Evolutionary conservation across 2,888 invertebrate species (phyloP).

Genomic region (Rhamnusium bicolor): DNA sequence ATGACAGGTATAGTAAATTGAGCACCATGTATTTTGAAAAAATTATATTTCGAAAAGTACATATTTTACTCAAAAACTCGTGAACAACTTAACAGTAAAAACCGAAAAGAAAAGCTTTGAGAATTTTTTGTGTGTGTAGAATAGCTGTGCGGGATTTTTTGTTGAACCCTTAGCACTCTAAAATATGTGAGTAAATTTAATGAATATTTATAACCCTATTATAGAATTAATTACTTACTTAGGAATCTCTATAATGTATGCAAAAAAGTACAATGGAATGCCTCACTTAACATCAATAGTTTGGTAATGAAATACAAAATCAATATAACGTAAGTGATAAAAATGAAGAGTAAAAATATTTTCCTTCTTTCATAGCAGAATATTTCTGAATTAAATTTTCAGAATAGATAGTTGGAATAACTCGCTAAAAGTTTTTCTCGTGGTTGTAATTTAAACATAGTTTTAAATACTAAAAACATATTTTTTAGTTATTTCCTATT

Average conservation of each 20-base stretch:
- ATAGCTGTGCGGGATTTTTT: slow-evolving; percentile 8
- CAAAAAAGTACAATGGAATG: slow-evolving; percentile 6
- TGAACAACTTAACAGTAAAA: neutral
- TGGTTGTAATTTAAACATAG: neutral
- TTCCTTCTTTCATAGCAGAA: neutral
- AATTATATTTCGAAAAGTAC: too few relatives aligned
- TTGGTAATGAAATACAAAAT: slow-evolving; percentile 1
- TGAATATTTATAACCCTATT: slow-evolving; percentile 34
- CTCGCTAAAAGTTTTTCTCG: neutral
- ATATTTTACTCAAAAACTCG: neutral
- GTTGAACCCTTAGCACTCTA: slow-evolving; percentile 14
- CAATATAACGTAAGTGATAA: neutral
- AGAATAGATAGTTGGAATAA: neutral
- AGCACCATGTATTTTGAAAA: too few relatives aligned
- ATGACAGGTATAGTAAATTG: too few relatives aligned
- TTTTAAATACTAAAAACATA: neutral
- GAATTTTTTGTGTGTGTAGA: neutral
- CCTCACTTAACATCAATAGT: neutral
- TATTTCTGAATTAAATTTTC: neutral
- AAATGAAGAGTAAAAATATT: neutral
- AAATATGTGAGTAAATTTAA: slow-evolving; percentile 30
- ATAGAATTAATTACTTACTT: slow-evolving; percentile 28
- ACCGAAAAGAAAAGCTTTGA: slow-evolving; percentile 7
- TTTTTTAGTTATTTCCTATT: neutral
- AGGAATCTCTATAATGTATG: slow-evolving; percentile 17